Conservation (phyloP, 2,113 vertebrate genomes). For the Sinocyclocheilus anshuiensis region DNA sequence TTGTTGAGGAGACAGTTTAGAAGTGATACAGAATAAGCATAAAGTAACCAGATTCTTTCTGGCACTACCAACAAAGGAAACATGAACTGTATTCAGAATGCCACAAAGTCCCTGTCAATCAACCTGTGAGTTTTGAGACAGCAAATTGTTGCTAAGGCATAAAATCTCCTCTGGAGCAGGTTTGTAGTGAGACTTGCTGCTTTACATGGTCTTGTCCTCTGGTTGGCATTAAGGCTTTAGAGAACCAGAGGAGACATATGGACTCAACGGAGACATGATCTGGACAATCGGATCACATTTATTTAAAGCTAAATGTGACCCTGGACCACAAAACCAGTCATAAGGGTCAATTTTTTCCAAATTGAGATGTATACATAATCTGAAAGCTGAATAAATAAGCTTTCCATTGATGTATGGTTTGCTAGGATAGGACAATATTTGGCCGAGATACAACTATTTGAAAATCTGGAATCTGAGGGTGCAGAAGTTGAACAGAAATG, state of each 20-base stretch:
- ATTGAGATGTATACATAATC: no score
- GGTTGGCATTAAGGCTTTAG: constrained; percentile 67
- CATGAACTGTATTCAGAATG: not conserved
- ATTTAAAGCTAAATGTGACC: constrained; percentile 6
- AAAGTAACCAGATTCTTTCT: not conserved
- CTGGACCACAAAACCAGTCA: no score
- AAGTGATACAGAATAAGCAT: not conserved
- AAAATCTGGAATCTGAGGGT: no score
- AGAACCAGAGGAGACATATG: constrained; percentile 62
- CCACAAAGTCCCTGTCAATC: constrained; percentile 56
- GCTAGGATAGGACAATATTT: no score
- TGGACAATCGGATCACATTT: constrained; percentile 14
- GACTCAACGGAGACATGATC: constrained; percentile 34
- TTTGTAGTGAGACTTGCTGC: constrained; percentile 52
- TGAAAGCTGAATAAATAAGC: no score
- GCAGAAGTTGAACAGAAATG: no score
- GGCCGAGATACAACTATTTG: no score
- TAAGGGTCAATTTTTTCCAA: no score
- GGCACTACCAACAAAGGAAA: not conserved
- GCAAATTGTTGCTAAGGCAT: constrained; percentile 73
- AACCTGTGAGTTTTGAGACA: constrained; percentile 71
- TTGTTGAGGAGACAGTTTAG: not conserved
- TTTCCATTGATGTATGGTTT: no score
- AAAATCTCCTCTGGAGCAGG: constrained; percentile 66
- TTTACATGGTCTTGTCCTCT: constrained; percentile 65